Percentiles rank a stretch among this genome's conserved stretches.
phyloP scores from a whole-genome alignment of 2,888 invertebrate genomes.

The Lasioglossum pauxillum region DNA sequence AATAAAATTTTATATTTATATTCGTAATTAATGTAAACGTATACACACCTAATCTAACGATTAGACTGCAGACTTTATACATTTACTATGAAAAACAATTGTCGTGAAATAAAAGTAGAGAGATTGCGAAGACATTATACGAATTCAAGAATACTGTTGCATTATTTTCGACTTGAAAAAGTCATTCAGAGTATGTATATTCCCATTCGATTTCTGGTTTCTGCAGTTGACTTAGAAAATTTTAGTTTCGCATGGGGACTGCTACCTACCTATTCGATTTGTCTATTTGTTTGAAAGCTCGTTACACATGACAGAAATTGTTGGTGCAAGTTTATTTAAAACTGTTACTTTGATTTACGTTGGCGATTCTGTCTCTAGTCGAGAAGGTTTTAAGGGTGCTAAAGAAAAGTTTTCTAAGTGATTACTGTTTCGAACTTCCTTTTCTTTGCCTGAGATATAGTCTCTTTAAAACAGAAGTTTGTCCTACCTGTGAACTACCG shows the following conservation, averaged over 20 bases:
- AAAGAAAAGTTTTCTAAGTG: background rate
- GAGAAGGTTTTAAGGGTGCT: background rate
- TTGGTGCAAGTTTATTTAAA: background rate
- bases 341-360: background rate
- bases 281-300: background rate
- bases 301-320: background rate
- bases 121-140: background rate
- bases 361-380: background rate
- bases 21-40: background rate
- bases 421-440: conserved; percentile 5
- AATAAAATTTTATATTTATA: background rate
- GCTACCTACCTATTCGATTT: background rate
- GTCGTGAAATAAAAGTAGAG: background rate
- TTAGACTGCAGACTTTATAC: background rate
- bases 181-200: background rate
- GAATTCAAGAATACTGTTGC: background rate
- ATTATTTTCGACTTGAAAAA: background rate
- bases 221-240: background rate
- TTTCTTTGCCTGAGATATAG: background rate
- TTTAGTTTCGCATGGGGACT: background rate
- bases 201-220: background rate
- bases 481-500: background rate
- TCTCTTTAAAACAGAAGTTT: conserved; percentile 8
- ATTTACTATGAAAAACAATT: background rate
- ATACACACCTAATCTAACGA: background rate